Evolutionary conservation across 2,888 invertebrate genomes (phyloP).

Genomic region (Drosophila prolongata): DNA sequence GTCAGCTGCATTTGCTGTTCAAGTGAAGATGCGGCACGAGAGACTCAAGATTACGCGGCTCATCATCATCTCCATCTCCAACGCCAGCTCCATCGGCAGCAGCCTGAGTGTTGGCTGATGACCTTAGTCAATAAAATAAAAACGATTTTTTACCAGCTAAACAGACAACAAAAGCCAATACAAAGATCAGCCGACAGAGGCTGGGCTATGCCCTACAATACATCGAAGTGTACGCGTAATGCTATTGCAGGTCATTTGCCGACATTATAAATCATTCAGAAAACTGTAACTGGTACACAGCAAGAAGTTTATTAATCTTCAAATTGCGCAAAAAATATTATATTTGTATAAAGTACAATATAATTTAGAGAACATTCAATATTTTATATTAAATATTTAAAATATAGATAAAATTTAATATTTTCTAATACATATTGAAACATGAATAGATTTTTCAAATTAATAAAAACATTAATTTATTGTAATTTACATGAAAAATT

Average conservation of each 20-base stretch:
- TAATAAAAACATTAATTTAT: no score
- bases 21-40: constrained; percentile 71
- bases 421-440: no score
- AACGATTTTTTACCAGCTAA: constrained; percentile 42
- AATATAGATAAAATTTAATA: no score
- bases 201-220: constrained; percentile 40
- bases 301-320: background rate
- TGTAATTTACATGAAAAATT: no score
- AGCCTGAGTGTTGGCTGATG: constrained; percentile 59
- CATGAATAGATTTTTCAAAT: no score
- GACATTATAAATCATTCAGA: constrained; percentile 26
- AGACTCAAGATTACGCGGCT: constrained; percentile 45
- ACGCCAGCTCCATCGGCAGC: constrained; percentile 36
- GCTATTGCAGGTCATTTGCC: constrained; percentile 28
- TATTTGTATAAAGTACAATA: no score
- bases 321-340: no score
- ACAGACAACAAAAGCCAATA: constrained; percentile 39
- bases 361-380: no score
- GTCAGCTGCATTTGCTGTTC: constrained; percentile 51
- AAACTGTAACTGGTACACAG: constrained; percentile 12
- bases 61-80: constrained; percentile 27
- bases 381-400: no score
- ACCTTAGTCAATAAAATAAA: constrained; percentile 79
- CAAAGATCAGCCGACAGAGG: constrained; percentile 16
- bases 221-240: constrained; percentile 49